Evolutionary conservation across 2,113 vertebrate species (phyloP).

Genomic region (Australoheros scitulus): DNA sequence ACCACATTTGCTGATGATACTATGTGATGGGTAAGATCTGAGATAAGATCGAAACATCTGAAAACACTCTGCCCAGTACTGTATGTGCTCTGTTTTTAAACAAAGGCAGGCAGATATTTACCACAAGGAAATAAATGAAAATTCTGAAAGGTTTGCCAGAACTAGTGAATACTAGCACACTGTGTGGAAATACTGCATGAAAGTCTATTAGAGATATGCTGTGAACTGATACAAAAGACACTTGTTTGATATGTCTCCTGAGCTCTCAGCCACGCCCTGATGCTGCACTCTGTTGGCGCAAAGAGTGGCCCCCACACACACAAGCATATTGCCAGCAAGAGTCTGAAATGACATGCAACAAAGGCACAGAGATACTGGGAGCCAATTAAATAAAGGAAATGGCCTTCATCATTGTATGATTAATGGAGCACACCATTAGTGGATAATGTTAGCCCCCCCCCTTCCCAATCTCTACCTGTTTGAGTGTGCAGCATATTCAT

Average conservation of each 20-base stretch:
- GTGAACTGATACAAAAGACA: constrained; percentile 61
- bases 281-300: constrained; percentile 37
- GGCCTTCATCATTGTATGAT: constrained; percentile 80
- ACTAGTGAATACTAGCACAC: not conserved
- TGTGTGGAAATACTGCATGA: not conserved
- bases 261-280: constrained; percentile 48
- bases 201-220: constrained; percentile 1
- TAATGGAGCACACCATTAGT: constrained; percentile 78
- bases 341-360: constrained; percentile 70
- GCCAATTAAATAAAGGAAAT: constrained; percentile 79
- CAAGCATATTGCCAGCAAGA: constrained; percentile 33
- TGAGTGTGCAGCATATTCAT: constrained; percentile 45
- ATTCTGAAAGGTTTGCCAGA: not conserved
- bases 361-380: constrained; percentile 68
- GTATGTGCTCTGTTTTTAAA: not conserved
- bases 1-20: not conserved
- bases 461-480: constrained; percentile 68
- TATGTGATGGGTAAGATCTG: not conserved
- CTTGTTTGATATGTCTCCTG: constrained; percentile 69
- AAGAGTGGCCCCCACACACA: constrained; percentile 46
- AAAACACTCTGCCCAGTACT: not conserved
- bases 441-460: constrained; percentile 54
- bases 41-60: not conserved
- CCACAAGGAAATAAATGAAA: not conserved
- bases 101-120: not conserved